Percentiles rank a stretch among this genome's conserved stretches.
phyloP scores from a whole-genome alignment of 2,888 invertebrate genomes.

The Camponotus fellah region DNA sequence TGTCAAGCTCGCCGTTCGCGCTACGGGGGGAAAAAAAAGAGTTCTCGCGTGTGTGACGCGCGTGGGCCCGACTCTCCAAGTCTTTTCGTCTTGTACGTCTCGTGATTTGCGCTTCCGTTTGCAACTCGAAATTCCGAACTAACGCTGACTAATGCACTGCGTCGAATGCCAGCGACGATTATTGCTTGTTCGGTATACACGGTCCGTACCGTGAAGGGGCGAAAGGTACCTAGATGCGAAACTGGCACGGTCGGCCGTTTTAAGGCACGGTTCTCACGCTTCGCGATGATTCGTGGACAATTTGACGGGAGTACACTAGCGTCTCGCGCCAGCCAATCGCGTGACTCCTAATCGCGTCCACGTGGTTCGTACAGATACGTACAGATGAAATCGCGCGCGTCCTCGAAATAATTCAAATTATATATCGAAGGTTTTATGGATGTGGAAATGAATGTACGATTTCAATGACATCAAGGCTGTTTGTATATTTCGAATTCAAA shows the following conservation, averaged over 20 bases:
- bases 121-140: slow-evolving; percentile 74
- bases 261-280: background rate
- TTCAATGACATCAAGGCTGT: background rate
- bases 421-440: background rate
- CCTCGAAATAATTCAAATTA: background rate
- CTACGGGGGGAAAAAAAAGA: slow-evolving; percentile 59
- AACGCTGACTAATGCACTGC: slow-evolving; percentile 84
- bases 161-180: slow-evolving; percentile 80
- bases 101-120: slow-evolving; percentile 69
- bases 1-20: slow-evolving; percentile 60
- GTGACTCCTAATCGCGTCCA: background rate
- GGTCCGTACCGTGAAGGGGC: slow-evolving; percentile 79
- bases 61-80: slow-evolving; percentile 36
- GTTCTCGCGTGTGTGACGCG: slow-evolving; percentile 65
- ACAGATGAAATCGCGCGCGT: background rate
- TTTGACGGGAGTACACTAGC: background rate
- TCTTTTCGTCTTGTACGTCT: slow-evolving; percentile 29
- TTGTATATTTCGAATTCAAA: background rate
- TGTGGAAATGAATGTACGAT: background rate
- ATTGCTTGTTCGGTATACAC: slow-evolving; percentile 78
- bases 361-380: background rate
- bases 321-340: background rate
- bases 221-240: slow-evolving; percentile 74
- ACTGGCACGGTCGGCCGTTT: slow-evolving; percentile 57
- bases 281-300: background rate